Evolutionary conservation across 2,888 invertebrate species (phyloP), one percentile per base, ranked within the genome.

Genomic region (Girardia tigrina): DNA sequence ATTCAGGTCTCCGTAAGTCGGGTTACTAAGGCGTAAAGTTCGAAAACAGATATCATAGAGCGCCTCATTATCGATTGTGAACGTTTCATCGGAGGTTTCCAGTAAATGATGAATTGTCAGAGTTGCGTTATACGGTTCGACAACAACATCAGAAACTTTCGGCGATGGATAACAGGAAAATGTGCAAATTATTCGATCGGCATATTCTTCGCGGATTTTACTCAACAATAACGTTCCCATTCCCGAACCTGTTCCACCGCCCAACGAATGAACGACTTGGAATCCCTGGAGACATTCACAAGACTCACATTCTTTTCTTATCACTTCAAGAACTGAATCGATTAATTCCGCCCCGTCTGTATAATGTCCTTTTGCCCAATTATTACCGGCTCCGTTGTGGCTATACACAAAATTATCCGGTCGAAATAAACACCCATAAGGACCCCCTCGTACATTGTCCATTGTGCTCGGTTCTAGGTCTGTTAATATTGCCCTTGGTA

Each of bases 401-500:
- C 82, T 81, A 84, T 93, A 94, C 27, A 94, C 91, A 84, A 92
- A 94, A 86, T 94, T 94, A 86, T 94, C 93, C 23, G 94, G 94
- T 78, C 93, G 87, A 88, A 93, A 94, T 81, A 94, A 90, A 84
- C 93, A 89, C n/a, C 92, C 92, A 85, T 91, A 94, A 16, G 93
- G 91, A 12, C 70, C 70, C 8, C 23, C 70, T n/a, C 70, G 6
- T 26, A 70, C 70, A 70, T 26, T 70, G n/a, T 95, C 94, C 94
- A 95, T 94, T 80, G 94, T 94, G 79, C 94, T 94, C 71, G 94
- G 94, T 86, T 94, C 94, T 82, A 94, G 86, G 83, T 95, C 94
- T 79, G 94, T 91, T 77, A 94, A 88, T 82, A 94, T 90, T 8
- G 70, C n/a, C 8, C 70, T n/a, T 8, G 70, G 70, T 8, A 70